Percentiles rank a stretch among this genome's conserved stretches.
phyloP scores from a whole-genome alignment of 2,888 invertebrate genomes.

The Drosophila lutescens region DNA sequence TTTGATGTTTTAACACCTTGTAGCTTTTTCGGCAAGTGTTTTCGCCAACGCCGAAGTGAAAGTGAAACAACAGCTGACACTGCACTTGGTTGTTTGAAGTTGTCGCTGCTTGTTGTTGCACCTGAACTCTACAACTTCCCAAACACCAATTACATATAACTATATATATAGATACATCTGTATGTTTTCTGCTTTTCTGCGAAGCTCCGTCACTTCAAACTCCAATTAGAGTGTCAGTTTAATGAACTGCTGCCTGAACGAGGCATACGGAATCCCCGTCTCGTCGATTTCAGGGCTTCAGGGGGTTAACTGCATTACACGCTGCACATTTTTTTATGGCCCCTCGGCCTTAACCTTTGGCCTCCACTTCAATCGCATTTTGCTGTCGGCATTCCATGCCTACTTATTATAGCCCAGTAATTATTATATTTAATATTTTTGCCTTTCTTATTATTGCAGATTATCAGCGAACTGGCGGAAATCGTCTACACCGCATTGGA shows the following conservation, averaged over 20 bases:
- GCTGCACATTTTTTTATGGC: conserved; percentile 21
- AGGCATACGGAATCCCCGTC: conserved; percentile 5
- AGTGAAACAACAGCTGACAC: conserved; percentile 66
- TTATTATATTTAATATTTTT: conserved; percentile 23
- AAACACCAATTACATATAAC: conserved; percentile 36
- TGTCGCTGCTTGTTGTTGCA: conserved; percentile 61
- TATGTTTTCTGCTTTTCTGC: conserved; percentile 62
- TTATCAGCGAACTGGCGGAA: conserved; percentile 91
- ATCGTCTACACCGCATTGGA: conserved; percentile 95
- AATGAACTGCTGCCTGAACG: conserved; percentile 70
- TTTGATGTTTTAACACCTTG: conserved; percentile 67
- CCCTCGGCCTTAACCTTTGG: conserved; percentile 52
- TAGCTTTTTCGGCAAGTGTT: conserved; percentile 61
- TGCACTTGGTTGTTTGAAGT: conserved; percentile 69
- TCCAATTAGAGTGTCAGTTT: conserved; percentile 78
- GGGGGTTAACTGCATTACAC: conserved; percentile 25
- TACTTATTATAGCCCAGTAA: conserved; percentile 6
- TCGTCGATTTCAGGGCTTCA: conserved; percentile 8
- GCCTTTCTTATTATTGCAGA: conserved; percentile 85
- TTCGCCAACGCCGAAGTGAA: conserved; percentile 67
- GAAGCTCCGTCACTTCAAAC: conserved; percentile 72
- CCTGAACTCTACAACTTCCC: conserved; percentile 73
- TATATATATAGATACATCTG: conserved; percentile 51
- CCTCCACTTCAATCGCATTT: conserved; percentile 15
- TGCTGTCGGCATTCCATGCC: conserved; percentile 6